Base-by-base conservation (phyloP, 2,113 vertebrate genomes). In the Lepus americanus region DNA sequence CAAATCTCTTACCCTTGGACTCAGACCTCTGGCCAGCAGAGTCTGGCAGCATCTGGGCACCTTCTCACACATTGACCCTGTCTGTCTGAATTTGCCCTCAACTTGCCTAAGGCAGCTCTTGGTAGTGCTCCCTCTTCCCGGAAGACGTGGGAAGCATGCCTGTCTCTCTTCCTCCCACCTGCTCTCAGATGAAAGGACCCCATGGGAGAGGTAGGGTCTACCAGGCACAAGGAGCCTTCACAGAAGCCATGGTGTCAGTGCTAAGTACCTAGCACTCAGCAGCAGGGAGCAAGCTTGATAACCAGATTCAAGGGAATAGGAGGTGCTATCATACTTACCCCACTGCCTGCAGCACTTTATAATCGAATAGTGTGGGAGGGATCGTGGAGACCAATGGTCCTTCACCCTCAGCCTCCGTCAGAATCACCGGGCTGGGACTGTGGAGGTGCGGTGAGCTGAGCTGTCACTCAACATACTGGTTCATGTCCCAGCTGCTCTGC, bases 1-100 rank as follows among this genome's bases (percentile, higher is more conserved):
- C 33, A 95, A 70, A 72, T 86, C 31, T 82, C 76, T 94, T 44
- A 73, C 3, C 19, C 53, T 93, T 33, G 72, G 59, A 89, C 22
- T 82, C 77, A 70, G 80, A 29, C 29, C 14, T 85, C 82, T 78
- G 36, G 19, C 64, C 85, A 39, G 29, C 20, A 13, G 31, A 5
- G 8, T 17, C 19, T 22, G 23, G 76, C 14, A 72, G 66, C 61
- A n/a, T 14, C 29, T 31, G 8, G 22, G 23, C 4, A 27, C 17
- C 51, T 39, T 31, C 81, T 81, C 25, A 29, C 19, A 76, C 49
- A 4, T 36, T 59, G 44, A 6, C 27, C 36, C 25, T 72, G 49
- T 14, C 78, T 72, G 59, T 16, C 23, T 70, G 7, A 49, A 76
- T 72, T 77, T 39, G 66, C 44, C 39, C 13, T 84, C 59, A 44